Percentiles rank a stretch among this genome's conserved stretches.
These are phyloP conservation scores for Andrena dorsata DNA, from an alignment of 2,888 invertebrate genomes.

Conservation along the genomic window DNA sequence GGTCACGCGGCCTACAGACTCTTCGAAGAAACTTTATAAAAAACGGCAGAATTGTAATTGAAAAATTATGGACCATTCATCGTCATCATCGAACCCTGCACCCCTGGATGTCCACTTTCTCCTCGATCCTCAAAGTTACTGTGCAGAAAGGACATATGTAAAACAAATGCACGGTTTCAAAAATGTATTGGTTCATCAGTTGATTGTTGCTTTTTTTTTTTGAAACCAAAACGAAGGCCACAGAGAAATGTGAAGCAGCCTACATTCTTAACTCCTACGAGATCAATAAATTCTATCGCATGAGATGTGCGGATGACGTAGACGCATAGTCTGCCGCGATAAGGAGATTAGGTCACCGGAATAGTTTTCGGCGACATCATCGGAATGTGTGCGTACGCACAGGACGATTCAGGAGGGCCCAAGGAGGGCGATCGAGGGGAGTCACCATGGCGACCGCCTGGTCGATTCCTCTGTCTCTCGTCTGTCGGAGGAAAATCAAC, in stretches of 20 bases:
- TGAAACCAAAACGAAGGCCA: too few species aligned
- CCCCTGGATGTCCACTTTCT: too few species aligned
- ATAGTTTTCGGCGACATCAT: constrained; percentile 24
- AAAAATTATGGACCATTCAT: too few species aligned
- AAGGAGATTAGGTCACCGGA: constrained; percentile 28
- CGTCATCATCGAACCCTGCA: too few species aligned
- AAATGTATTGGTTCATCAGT: not conserved
- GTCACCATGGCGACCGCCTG: constrained; percentile 80
- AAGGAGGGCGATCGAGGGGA: constrained; percentile 64
- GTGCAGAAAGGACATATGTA: too few species aligned
- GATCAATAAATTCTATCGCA: not conserved
- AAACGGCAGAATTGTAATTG: not conserved
- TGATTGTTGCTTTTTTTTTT: not conserved
- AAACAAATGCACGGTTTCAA: too few species aligned
- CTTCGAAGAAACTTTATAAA: not conserved
- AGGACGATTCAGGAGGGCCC: constrained; percentile 57
- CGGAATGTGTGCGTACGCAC: constrained; percentile 23
- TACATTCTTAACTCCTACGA: not conserved
- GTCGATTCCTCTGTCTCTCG: constrained; percentile 76
- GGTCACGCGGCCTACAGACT: not conserved
- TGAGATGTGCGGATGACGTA: not conserved
- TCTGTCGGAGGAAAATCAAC: constrained; percentile 57
- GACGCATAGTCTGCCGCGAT: not conserved
- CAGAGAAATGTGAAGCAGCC: too few species aligned
- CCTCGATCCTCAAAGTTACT: too few species aligned